These are phyloP conservation scores for Junonia oenone DNA, from an alignment of 2,888 invertebrate species.

Conservation along the genomic window DNA sequence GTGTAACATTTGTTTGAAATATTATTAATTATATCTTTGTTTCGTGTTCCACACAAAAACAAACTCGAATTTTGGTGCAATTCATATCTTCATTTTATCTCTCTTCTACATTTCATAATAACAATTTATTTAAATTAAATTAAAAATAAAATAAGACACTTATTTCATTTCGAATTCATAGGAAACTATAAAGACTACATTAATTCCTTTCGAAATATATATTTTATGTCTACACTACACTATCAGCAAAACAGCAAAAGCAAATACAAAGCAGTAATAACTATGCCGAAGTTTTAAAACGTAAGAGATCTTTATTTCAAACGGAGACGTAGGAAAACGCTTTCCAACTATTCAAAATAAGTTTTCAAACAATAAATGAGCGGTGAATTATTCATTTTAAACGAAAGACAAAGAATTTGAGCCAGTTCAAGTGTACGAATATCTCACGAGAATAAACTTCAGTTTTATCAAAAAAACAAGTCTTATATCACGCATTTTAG, in stretches of 20 bases:
- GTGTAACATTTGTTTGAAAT: too few relatives aligned
- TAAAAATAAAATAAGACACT: background rate
- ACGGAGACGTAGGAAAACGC: conserved; percentile 14
- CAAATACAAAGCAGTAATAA: conserved; percentile 13
- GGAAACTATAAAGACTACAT: background rate
- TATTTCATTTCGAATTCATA: background rate
- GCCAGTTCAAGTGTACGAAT: conserved; percentile 6
- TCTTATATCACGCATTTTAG: background rate
- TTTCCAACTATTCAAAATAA: conserved; percentile 22
- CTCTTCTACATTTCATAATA: too few relatives aligned
- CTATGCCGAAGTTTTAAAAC: conserved; percentile 9
- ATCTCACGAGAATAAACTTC: conserved; percentile 4
- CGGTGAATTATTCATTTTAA: conserved; percentile 29
- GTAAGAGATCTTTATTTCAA: conserved; percentile 14
- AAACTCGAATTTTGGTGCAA: too few relatives aligned
- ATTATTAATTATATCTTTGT: too few relatives aligned
- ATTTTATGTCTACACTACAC: background rate
- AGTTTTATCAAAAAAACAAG: conserved; percentile 4
- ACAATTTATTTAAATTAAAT: background rate
- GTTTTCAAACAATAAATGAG: conserved; percentile 29
- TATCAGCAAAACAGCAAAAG: conserved; percentile 5
- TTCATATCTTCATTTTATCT: too few relatives aligned
- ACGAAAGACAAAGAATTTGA: conserved; percentile 22
- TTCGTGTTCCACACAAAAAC: too few relatives aligned
- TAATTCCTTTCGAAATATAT: background rate